These are phyloP conservation scores for Neopipo cinnamomea DNA, from an alignment of 2,113 vertebrate genomes.

Conservation along the genomic window DNA sequence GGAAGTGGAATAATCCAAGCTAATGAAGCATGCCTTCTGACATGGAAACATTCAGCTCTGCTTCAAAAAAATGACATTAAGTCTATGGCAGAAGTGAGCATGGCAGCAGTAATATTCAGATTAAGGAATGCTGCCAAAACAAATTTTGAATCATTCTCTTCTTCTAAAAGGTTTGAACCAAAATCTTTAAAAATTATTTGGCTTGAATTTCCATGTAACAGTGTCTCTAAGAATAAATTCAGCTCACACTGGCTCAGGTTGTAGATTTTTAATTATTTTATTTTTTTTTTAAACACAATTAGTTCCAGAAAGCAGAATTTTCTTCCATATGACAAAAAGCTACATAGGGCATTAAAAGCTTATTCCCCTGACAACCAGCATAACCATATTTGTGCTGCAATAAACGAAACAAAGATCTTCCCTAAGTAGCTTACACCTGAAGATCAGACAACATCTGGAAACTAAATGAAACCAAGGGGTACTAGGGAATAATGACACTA, in stretches of 20 bases:
- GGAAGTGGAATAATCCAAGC: conserved; percentile 41
- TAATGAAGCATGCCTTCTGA: conserved; percentile 53
- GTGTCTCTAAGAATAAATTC: background rate
- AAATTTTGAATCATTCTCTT: conserved; percentile 43
- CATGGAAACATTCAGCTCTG: conserved; percentile 19
- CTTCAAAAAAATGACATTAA: conserved; percentile 37
- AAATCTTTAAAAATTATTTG: conserved; percentile 27
- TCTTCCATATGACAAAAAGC: background rate
- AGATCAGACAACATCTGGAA: conserved; percentile 18
- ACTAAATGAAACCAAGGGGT: background rate
- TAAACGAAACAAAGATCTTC: conserved; percentile 17
- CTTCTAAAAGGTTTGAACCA: conserved; percentile 15
- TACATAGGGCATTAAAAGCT: background rate
- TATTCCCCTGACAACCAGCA: background rate
- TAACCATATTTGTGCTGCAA: background rate
- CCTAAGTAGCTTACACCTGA: background rate
- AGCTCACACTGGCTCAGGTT: background rate
- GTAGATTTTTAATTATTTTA: background rate
- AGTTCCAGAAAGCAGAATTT: background rate
- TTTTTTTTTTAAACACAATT: background rate
- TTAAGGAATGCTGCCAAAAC: conserved; percentile 51
- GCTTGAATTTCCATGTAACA: background rate
- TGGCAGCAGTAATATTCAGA: conserved; percentile 41
- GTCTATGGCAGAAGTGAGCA: conserved; percentile 6
- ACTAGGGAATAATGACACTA: background rate